Base-by-base conservation (phyloP, 2,888 invertebrate genomes). In the Hoplodrina ambigua region DNA sequence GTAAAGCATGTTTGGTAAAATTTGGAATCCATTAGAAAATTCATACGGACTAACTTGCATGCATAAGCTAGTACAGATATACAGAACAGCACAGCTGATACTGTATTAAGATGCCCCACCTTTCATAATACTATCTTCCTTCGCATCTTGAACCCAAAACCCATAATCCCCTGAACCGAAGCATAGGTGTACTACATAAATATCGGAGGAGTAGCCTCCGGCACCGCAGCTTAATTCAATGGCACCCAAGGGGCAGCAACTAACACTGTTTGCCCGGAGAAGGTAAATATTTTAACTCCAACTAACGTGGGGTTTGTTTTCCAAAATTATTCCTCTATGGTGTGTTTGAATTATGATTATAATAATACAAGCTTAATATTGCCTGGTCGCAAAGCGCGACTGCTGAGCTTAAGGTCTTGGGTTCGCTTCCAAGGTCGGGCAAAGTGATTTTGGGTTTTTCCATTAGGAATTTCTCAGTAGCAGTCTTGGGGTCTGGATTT, bases 201-300 rank as follows among this genome's bases (percentile, higher is more conserved):
- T 73, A 81, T 69, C 20, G 33, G 15, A 49, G 20, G 61, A 57
- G 13, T 66, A 58, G 77, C 83, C 72, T 55, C 63, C 57, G 76
- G 82, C 72, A 56, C 66, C 72, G 71, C 64, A 81, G 74, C 81
- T 84, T 81, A 85, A 85, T 82, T 82, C 85, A 80, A 85, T 85
- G 85, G 77, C 57, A 64, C 85, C 84, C 84, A 6, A 11, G 81
- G 72, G 85, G 69, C 58, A 72, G 53, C 57, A 66, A 72, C 79
- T 76, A 73, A 75, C 80, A 49, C 62, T 72, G 77, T 80, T 83
- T 70, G 77, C 62, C 64, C 60, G 61, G 71, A 75, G 60, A 66
- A 81, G 78, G 80, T 82, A 76, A 83, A 81, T 79, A 81, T 83
- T 82, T 61, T 72, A 84, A 59, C 75, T 64, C 33, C 49, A 68